Percentiles rank a stretch among this genome's conserved stretches.
phyloP scores from a whole-genome alignment of 2,888 invertebrate species.

The Dioctria linearis region DNA sequence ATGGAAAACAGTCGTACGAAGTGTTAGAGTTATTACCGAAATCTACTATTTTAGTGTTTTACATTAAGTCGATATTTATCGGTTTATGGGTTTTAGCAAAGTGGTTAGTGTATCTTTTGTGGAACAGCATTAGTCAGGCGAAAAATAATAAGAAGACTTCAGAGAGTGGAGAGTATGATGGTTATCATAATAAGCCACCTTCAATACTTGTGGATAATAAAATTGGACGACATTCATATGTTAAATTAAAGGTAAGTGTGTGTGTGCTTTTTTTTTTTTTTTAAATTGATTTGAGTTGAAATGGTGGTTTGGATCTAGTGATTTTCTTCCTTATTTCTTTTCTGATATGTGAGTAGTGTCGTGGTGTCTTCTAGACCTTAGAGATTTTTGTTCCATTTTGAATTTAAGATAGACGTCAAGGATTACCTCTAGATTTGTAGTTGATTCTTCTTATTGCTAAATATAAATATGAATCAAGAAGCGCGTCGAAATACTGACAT shows the following conservation, averaged over 20 bases:
- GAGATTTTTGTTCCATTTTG: no score
- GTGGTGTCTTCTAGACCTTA: no score
- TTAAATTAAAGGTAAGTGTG: constrained; percentile 76
- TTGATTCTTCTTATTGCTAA: no score
- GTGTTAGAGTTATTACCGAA: constrained; percentile 44
- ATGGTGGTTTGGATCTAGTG: no score
- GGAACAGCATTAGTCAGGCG: constrained; percentile 55
- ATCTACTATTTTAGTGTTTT: constrained; percentile 31
- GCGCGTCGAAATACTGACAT: no score
- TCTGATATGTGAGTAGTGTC: no score
- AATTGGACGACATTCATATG: constrained; percentile 77
- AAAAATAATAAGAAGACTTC: constrained; percentile 34
- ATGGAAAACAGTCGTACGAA: constrained; percentile 36
- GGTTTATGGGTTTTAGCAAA: constrained; percentile 43
- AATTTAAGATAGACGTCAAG: no score
- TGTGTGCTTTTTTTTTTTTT: no score
- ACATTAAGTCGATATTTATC: constrained; percentile 45
- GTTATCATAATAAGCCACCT: constrained; percentile 74
- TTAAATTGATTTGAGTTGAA: no score
- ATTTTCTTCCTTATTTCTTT: no score
- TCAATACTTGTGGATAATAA: constrained; percentile 74
- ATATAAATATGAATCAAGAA: no score
- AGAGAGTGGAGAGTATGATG: constrained; percentile 52
- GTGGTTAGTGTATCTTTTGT: constrained; percentile 55
- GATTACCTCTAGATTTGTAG: no score